Conservation (phyloP, 2,888 invertebrate genomes). For the Cordylochernes scorpioides region DNA sequence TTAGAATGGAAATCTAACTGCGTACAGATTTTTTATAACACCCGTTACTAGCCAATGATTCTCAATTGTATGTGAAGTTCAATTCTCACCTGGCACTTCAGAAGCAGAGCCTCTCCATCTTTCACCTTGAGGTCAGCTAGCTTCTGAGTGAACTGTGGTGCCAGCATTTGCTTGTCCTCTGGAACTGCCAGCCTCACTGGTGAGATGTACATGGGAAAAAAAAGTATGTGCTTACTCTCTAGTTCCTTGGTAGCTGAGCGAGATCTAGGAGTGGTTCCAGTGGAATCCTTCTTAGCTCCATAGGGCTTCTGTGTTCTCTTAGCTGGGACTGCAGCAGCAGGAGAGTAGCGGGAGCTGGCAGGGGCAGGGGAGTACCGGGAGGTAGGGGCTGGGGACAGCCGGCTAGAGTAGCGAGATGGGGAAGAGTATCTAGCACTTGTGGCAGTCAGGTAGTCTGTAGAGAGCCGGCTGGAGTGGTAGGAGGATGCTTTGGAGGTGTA, state of each 20-base stretch:
- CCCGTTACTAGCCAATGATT: no score
- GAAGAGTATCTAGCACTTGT: conserved; percentile 4
- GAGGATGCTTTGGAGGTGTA: no score
- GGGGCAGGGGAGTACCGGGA: conserved; percentile 4
- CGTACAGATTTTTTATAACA: no score
- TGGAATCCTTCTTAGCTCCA: conserved; percentile 32
- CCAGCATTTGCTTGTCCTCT: conserved; percentile 57
- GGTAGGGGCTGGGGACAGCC: no score
- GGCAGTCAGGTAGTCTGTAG: conserved; percentile 6
- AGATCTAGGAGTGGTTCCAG: conserved; percentile 46
- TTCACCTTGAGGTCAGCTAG: conserved; percentile 44
- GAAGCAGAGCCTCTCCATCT: conserved; percentile 59
- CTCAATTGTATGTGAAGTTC: no score
- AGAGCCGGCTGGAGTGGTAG: no score
- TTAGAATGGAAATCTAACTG: no score
- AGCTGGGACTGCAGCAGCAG: conserved; percentile 14
- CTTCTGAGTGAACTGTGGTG: conserved; percentile 53
- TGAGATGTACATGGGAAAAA: neutral
- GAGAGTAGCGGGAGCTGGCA: no score
- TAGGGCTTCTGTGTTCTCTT: conserved; percentile 26
- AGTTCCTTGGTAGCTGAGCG: conserved; percentile 70
- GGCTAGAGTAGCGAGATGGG: no score
- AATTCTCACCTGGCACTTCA: conserved; percentile 56
- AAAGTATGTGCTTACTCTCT: conserved; percentile 33
- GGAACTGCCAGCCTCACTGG: conserved; percentile 32